Evolutionary conservation across 1,140 invertebrate species (phyloP), one percentile per base, ranked within the genome.

Genomic region (Pygmarrhopalites habei): DNA sequence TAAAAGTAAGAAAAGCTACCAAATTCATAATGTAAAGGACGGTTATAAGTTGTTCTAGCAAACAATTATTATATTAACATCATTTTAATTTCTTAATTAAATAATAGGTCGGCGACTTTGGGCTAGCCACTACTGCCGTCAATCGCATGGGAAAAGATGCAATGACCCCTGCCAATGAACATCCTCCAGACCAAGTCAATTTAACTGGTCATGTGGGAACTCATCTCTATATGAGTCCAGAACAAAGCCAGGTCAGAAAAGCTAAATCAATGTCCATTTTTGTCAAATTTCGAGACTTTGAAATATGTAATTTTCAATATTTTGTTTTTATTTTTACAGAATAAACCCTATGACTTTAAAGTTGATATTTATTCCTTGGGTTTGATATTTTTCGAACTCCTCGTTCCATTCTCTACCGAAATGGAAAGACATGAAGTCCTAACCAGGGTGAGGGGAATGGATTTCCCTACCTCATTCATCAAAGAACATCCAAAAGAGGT

Each of bases 91-190:
- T n/a, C n/a, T n/a, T n/a, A n/a, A n/a, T n/a, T n/a, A n/a, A n/a
- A n/a, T n/a, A n/a, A n/a, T 98, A 98, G 79, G 87, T 98, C 49
- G 95, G 94, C 3, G 95, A 98, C 79, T 98, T 98, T 82, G 95
- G 95, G 0, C 81, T 98, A 10, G 94, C 93, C 0, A 96, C 93
- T 15, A 85, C 85, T 4, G 61, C 41, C 17, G 15, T 46, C 19
- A 52, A 39, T 21, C 46, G 58, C 35, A 52, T 60, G 15, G 47
- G 51, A 28, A n/a, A 35, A 19, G 60, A 66, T 41, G 19, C 21
- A 21, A 21, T 47, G 12, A 60, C 41, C n/a, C 62, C 62, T 46
- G 59, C 67, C 46, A 65, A 71, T 60, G 69, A 74, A 32, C 69
- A 63, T 26, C 59, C 12, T 1, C 15, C 44, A 2, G 51, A 21